Percentiles rank a stretch among this genome's conserved stretches.
phyloP scores from a whole-genome alignment of 2,797 vertebrate species.

The Cryptoprocta ferox region DNA sequence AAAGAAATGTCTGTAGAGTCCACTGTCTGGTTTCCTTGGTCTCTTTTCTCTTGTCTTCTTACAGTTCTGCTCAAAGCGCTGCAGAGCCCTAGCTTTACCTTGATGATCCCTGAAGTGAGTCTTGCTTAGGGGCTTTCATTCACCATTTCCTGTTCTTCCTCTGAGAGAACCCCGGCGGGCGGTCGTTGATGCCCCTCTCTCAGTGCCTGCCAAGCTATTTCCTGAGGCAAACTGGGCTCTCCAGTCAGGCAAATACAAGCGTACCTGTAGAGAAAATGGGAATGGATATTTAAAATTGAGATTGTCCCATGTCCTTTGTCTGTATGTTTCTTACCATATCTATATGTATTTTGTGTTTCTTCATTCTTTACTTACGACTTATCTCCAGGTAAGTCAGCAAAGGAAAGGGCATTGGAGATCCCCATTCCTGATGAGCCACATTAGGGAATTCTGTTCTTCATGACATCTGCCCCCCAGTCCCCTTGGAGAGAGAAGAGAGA shows the following conservation, averaged over 20 bases:
- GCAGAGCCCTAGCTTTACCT: background rate
- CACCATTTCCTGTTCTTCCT: slow-evolving; percentile 30
- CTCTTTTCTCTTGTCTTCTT: background rate
- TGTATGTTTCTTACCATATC: background rate
- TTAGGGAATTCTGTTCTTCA: slow-evolving; percentile 39
- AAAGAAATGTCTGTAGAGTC: slow-evolving; percentile 1
- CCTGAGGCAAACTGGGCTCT: slow-evolving; percentile 13
- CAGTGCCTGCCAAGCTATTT: background rate
- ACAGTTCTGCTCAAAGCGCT: background rate
- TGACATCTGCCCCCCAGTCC: background rate
- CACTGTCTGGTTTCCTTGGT: background rate
- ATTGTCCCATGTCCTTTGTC: background rate
- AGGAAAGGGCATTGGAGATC: background rate
- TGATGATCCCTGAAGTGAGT: background rate
- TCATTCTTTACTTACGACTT: background rate
- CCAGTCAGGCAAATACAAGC: background rate
- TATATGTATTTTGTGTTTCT: background rate
- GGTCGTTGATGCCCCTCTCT: slow-evolving; percentile 9
- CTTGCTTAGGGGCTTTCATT: slow-evolving; percentile 42
- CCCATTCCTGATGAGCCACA: background rate
- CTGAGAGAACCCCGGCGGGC: background rate
- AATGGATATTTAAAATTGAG: slow-evolving; percentile 36
- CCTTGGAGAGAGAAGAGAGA: slow-evolving; percentile 37
- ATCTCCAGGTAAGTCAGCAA: slow-evolving; percentile 15
- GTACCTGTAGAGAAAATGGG: slow-evolving; percentile 19